Evolutionary conservation across 2,888 invertebrate species (phyloP), one percentile per base, ranked within the genome.

Genomic region (Pasiphila rectangulata): DNA sequence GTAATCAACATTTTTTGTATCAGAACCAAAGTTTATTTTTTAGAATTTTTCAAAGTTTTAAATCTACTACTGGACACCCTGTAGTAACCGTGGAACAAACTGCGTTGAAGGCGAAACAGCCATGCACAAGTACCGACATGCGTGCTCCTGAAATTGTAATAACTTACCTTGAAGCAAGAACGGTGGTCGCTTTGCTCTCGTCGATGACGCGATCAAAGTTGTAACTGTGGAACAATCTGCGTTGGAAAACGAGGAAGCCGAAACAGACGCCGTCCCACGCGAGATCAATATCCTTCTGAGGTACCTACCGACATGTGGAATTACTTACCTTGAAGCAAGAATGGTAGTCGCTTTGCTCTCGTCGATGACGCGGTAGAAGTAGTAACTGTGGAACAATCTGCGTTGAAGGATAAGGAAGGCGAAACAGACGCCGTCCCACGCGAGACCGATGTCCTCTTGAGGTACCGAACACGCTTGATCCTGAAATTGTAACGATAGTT

Each of bases 191-290:
- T 83, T 97, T 95, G 35, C 98, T 95, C 75, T 99, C 99, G 71
- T 96, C 95, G 21, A 99, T 95, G 55, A 99, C 95, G 78, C 99
- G 96, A 72, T 97, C 95, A 90, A 99, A 99, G n/a, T n/a, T n/a
- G n/a, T n/a, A n/a, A n/a, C n/a, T n/a, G n/a, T n/a, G n/a, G n/a
- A n/a, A n/a, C n/a, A n/a, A n/a, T n/a, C n/a, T n/a, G n/a, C n/a
- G n/a, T n/a, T n/a, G n/a, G 49, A 98, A 89, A 42, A 99, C 90
- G 5, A 99, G 91, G 77, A n/a, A n/a, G n/a, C n/a, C n/a, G n/a
- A n/a, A n/a, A n/a, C n/a, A n/a, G n/a, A n/a, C n/a, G 1, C 95
- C 95, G 74, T 99, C 99, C 97, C 98, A 99, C 2, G 96, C 93
- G 54, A 99, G 90, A 0, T 96, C 96, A 24, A 97, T 94, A 70